Percentiles rank a stretch among this genome's conserved stretches.
Conservation (phyloP, 2,797 vertebrate genomes). For the Enteromius anoplus region DNA sequence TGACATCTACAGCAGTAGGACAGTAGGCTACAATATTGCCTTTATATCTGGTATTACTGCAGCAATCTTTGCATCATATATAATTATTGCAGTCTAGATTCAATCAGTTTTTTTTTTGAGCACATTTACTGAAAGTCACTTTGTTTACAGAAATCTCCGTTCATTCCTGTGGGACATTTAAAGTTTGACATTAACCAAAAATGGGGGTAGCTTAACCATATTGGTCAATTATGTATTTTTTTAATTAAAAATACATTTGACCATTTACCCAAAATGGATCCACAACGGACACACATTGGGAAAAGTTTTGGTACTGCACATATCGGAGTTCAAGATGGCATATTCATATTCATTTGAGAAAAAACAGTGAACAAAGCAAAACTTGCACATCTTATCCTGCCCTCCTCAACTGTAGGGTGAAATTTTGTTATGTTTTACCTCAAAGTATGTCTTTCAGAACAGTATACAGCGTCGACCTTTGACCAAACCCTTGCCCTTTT, state of each 20-base stretch:
- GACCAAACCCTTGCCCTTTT: constrained; percentile 10
- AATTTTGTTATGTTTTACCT: background rate
- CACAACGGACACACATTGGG: background rate
- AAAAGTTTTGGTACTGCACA: background rate
- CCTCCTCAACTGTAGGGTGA: background rate
- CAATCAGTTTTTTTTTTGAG: no score
- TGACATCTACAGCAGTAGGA: constrained; percentile 45
- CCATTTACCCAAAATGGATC: background rate
- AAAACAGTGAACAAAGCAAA: background rate
- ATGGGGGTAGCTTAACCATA: no score
- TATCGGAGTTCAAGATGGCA: background rate
- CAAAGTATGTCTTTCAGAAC: background rate
- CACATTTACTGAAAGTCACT: no score
- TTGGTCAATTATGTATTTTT: background rate
- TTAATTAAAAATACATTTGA: background rate
- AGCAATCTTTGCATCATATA: no score
- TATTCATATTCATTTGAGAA: background rate
- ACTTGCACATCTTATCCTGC: background rate
- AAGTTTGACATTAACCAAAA: no score
- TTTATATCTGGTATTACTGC: no score
- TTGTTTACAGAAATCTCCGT: no score
- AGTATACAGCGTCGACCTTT: background rate
- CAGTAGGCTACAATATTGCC: background rate
- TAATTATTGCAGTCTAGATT: no score
- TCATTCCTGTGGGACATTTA: no score